Evolutionary conservation across 2,113 vertebrate species (phyloP), one percentile per base, ranked within the genome.

Genomic region (Capreolus pygargus): DNA sequence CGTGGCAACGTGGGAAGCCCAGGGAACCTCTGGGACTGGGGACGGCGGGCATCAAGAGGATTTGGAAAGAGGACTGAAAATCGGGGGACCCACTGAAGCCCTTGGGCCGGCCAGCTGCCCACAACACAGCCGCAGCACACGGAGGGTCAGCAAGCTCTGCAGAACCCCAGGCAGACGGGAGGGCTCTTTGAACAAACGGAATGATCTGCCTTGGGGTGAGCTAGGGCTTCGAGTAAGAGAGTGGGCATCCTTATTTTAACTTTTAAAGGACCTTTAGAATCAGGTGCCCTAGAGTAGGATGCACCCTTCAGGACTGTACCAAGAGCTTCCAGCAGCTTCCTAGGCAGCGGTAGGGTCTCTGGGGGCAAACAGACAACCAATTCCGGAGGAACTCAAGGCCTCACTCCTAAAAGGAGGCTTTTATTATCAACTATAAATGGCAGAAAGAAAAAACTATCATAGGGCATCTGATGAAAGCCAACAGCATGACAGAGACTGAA

Each of bases 391-490:
- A 84, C 54, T 19, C 28, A 33, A 82, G 47, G 57, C 74, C 47
- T 86, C 11, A 3, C 27, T 28, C 25, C 67, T 57, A n/a, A 43
- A 86, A 92, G 23, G 25, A 86, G 45, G 17, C 74, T 81, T 82
- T 78, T 52, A 88, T 83, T 91, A 94, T 27, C 19, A 6, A 64
- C 45, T 70, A 86, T 7, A 10, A 92, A 61, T 55, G 17, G 28
- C 21, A 16, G 61, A 57, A 45, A 43, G 82, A 79, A 58, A 64
- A 95, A 79, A 74, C 54, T 7, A 96, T 36, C 43, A 91, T 6
- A 95, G 30, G 55, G 43, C 25, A 78, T 86, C 9, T 79, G 47
- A 96, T 76, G 61, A 95, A 97, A 92, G 84, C 50, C 39, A 82
- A 36, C 33, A 90, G 74, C 47, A 86, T 7, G 55, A 67, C 25